These are phyloP conservation scores for Harpagoxenus sublaevis DNA, from an alignment of 2,888 invertebrate species.

Conservation along the genomic window DNA sequence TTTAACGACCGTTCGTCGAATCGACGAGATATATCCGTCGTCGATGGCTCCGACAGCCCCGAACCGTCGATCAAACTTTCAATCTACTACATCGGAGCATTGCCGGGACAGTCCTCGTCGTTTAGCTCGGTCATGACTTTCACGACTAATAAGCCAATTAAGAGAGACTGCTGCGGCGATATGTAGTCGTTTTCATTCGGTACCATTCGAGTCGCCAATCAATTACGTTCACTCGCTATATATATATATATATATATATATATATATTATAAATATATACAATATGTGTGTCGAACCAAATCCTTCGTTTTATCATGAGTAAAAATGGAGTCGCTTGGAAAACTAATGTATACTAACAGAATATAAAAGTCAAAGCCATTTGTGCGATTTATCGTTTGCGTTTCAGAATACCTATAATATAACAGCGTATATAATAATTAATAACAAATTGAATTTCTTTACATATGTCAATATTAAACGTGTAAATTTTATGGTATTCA, in stretches of 20 bases:
- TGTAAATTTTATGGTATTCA: not conserved
- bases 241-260: too few species aligned
- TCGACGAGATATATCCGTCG: slow-evolving; percentile 37
- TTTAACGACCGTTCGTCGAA: slow-evolving; percentile 37
- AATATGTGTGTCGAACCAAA: not conserved
- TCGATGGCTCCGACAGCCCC: slow-evolving; percentile 15
- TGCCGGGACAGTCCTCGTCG: slow-evolving; percentile 11
- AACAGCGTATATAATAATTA: not conserved
- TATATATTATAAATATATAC: not conserved
- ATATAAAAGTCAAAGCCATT: not conserved
- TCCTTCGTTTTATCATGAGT: not conserved
- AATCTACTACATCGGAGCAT: slow-evolving; percentile 30
- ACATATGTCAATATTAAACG: not conserved
- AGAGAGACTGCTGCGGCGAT: not conserved
- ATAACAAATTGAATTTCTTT: not conserved
- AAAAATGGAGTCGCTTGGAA: not conserved
- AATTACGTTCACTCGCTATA: not conserved
- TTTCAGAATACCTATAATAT: not conserved
- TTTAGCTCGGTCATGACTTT: slow-evolving; percentile 22
- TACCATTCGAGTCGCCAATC: not conserved
- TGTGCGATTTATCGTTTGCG: slow-evolving; percentile 6
- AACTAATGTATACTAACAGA: not conserved
- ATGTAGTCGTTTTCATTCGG: not conserved
- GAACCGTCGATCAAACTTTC: slow-evolving; percentile 46
- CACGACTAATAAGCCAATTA: slow-evolving; percentile 44